Evolutionary conservation across 2,113 vertebrate species (phyloP).

Genomic region (Melierax canorus): DNA sequence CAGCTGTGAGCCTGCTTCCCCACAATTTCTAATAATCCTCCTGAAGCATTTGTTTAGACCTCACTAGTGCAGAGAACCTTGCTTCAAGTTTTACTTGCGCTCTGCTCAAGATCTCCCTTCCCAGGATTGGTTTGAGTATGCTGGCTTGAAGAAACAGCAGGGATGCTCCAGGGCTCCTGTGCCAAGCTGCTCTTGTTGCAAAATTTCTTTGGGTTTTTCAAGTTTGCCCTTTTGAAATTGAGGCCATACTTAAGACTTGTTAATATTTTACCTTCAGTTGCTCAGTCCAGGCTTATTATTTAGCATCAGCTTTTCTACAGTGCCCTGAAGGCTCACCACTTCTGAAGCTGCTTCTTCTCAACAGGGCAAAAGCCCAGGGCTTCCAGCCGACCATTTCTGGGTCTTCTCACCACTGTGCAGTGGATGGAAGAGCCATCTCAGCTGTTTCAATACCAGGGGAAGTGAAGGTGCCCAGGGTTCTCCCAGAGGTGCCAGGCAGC

Average conservation of each 20-base stretch:
- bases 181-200: background rate
- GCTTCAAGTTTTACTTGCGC: background rate
- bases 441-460: background rate
- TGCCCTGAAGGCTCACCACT: background rate
- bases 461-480: background rate
- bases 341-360: background rate
- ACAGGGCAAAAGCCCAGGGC: background rate
- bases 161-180: background rate
- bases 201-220: background rate
- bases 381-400: background rate
- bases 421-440: background rate
- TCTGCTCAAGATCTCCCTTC: background rate
- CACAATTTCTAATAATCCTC: background rate
- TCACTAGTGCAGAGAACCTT: background rate
- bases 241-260: background rate
- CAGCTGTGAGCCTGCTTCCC: background rate
- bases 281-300: background rate
- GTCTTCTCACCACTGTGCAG: background rate
- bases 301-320: background rate
- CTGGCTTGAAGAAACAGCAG: background rate
- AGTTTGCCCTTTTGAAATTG: background rate
- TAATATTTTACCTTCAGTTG: background rate
- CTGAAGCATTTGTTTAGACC: background rate
- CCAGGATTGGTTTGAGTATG: background rate
- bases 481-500: background rate